Percentiles rank a stretch among this genome's conserved stretches.
phyloP scores from a whole-genome alignment of 2,797 vertebrate genomes.

The Enteromius mattozi region DNA sequence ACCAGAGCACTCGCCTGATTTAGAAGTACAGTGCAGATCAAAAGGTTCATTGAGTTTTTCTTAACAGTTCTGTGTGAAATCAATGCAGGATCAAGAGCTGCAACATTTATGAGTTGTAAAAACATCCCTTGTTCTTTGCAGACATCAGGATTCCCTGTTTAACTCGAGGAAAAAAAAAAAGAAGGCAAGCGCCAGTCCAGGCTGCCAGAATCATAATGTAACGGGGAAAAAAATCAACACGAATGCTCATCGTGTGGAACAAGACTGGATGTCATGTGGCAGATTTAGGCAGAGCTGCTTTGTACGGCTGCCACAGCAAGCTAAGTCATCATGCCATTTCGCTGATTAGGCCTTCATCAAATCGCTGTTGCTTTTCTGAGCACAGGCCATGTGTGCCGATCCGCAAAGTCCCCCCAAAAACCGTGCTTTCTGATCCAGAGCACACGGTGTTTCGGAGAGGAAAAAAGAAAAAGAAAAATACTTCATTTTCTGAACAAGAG shows the following conservation, averaged over 20 bases:
- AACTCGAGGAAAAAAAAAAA: not conserved
- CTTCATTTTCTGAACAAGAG: constrained; percentile 75
- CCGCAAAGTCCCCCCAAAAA: constrained; percentile 47
- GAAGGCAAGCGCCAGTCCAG: not conserved
- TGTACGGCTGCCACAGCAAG: constrained; percentile 63
- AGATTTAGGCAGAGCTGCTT: constrained; percentile 59
- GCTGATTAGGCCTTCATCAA: constrained; percentile 72
- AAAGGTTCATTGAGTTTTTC: constrained; percentile 27
- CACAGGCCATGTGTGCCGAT: constrained; percentile 52
- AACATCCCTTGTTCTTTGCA: constrained; percentile 15
- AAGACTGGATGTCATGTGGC: constrained; percentile 8
- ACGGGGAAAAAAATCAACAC: not conserved
- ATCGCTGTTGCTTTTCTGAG: constrained; percentile 58
- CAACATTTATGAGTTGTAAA: constrained; percentile 29
- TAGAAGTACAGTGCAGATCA: constrained; percentile 7
- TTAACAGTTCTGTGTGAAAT: not conserved
- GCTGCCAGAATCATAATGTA: not conserved
- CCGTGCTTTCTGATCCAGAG: constrained; percentile 28
- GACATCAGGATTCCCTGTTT: not conserved
- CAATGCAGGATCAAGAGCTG: constrained; percentile 18
- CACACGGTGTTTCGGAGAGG: constrained; percentile 40
- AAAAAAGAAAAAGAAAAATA: constrained; percentile 47
- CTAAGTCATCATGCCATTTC: constrained; percentile 74
- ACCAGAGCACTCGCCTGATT: constrained; percentile 1
- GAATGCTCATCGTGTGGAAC: constrained; percentile 40